phyloP scores from a whole-genome alignment of 2,797 vertebrate species.

The Anolis apletophallus region DNA sequence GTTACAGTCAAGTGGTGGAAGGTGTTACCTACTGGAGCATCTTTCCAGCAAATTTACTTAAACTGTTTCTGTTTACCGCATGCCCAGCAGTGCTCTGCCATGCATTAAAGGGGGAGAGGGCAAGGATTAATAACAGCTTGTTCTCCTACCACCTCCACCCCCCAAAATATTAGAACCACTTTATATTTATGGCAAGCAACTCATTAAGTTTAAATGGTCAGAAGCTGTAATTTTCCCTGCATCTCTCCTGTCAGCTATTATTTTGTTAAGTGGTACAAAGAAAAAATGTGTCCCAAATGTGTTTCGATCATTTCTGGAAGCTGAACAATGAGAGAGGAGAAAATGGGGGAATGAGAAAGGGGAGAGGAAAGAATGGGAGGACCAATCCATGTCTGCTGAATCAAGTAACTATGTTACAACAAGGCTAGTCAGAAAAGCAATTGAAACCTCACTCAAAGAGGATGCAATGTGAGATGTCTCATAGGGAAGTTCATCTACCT shows the following conservation, averaged over 20 bases:
- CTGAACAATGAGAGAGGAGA: not conserved
- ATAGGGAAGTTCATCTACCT: not conserved
- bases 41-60: slow-evolving; percentile 71
- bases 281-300: not conserved
- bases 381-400: not conserved
- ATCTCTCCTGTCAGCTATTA: slow-evolving; percentile 20
- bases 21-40: slow-evolving; percentile 65
- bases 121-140: slow-evolving; percentile 72
- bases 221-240: slow-evolving; percentile 60
- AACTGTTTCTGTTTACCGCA: slow-evolving; percentile 72
- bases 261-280: slow-evolving; percentile 16
- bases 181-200: slow-evolving; percentile 68
- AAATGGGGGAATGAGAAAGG: not conserved
- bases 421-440: not conserved
- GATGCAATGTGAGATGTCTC: not conserved
- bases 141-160: slow-evolving; percentile 28
- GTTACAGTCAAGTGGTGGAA: slow-evolving; percentile 66
- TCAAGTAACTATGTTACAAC: not conserved
- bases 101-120: slow-evolving; percentile 68
- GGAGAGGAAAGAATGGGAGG: not conserved
- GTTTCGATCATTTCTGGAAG: slow-evolving; percentile 27
- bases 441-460: not conserved
- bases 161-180: slow-evolving; percentile 64
- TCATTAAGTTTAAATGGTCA: slow-evolving; percentile 64
- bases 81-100: slow-evolving; percentile 62